Evolutionary conservation across 2,888 invertebrate genomes (phyloP).

Genomic region (Chloroclysta siterata): DNA sequence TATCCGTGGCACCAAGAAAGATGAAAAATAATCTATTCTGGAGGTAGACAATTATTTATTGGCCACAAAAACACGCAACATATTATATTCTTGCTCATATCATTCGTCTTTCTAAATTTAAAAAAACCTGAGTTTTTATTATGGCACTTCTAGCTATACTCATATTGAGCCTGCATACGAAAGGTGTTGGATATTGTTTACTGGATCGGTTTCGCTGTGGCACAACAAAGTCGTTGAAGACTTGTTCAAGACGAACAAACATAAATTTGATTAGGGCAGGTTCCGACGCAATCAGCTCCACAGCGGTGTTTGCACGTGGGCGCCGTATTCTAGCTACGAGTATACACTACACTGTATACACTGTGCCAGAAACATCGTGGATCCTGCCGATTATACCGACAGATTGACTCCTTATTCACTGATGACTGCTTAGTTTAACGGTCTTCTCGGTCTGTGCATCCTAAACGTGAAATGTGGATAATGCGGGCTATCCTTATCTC

Average conservation of each 20-base stretch:
- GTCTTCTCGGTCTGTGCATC: too few relatives aligned
- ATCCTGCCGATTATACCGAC: slow-evolving; percentile 5
- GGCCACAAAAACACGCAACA: too few relatives aligned
- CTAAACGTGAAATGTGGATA: too few relatives aligned
- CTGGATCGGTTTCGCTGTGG: slow-evolving; percentile 29
- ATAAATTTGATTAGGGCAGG: slow-evolving; percentile 81
- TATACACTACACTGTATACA: not conserved
- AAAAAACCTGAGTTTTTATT: too few relatives aligned
- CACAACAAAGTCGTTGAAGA: slow-evolving; percentile 41
- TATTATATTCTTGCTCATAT: too few relatives aligned
- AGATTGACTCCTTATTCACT: not conserved
- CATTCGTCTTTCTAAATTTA: too few relatives aligned
- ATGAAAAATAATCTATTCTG: too few relatives aligned
- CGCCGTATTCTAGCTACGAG: not conserved
- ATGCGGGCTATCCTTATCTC: too few relatives aligned
- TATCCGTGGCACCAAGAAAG: too few relatives aligned
- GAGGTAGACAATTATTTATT: too few relatives aligned
- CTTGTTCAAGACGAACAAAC: slow-evolving; percentile 76
- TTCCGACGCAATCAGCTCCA: slow-evolving; percentile 72
- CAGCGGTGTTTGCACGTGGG: slow-evolving; percentile 61
- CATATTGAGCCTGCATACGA: not conserved
- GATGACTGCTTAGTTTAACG: not conserved
- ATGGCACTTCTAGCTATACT: too few relatives aligned
- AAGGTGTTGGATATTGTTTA: not conserved
- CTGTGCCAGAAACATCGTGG: slow-evolving; percentile 8